Conservation (phyloP, 2,888 invertebrate genomes). For the Thalpophila matura region DNA sequence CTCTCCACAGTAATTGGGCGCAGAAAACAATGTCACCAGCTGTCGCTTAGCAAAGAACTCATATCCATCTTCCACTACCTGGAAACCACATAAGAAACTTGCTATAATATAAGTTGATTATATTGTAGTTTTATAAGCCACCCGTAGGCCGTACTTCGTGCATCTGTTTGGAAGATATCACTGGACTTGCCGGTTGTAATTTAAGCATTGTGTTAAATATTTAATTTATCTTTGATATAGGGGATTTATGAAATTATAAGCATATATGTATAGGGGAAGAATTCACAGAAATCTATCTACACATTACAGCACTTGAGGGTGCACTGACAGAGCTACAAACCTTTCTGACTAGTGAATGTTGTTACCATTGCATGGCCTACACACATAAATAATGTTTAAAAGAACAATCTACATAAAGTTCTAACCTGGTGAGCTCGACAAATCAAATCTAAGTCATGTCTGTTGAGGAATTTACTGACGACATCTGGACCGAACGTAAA, state of each 20-base stretch:
- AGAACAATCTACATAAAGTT: constrained; percentile 23
- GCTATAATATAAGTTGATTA: background rate
- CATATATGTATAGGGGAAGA: background rate
- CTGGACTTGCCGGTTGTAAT: too few species aligned
- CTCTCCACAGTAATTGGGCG: constrained; percentile 99
- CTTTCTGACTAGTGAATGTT: background rate
- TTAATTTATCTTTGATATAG: too few species aligned
- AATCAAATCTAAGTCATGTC: constrained; percentile 99
- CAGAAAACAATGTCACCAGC: constrained; percentile 99
- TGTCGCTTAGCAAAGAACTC: constrained; percentile 99
- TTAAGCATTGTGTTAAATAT: too few species aligned
- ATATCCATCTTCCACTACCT: constrained; percentile 99
- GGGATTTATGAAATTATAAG: background rate
- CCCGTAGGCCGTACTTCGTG: too few species aligned
- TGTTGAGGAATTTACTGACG: constrained; percentile 98
- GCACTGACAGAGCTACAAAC: background rate
- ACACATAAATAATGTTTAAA: constrained; percentile 4
- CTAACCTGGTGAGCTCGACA: constrained; percentile 98
- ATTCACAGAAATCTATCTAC: background rate
- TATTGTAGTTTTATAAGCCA: too few species aligned
- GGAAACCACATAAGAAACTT: constrained; percentile 45
- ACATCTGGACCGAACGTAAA: constrained; percentile 99
- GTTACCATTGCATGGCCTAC: background rate
- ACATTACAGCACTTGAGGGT: background rate
- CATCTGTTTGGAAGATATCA: too few species aligned